Evolutionary conservation across 2,113 vertebrate species (phyloP).

Genomic region (Tyto alba): DNA sequence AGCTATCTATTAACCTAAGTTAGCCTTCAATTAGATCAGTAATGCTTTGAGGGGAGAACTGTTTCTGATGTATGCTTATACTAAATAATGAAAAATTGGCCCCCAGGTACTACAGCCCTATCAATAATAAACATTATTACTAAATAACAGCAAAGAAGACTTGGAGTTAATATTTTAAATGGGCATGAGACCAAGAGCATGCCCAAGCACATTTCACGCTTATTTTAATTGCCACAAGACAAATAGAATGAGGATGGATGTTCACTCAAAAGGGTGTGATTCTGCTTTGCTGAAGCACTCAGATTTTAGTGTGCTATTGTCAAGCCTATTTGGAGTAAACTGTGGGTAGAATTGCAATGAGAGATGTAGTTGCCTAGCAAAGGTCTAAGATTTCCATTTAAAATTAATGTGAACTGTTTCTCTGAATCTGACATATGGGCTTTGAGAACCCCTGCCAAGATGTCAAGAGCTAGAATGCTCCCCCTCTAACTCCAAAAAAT

Average conservation of each 20-base stretch:
- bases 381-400: conserved; percentile 63
- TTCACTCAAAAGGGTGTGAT: conserved; percentile 7
- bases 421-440: conserved; percentile 53
- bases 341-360: conserved; percentile 54
- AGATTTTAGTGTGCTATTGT: conserved; percentile 22
- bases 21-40: conserved; percentile 22
- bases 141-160: conserved; percentile 29
- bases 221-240: conserved; percentile 54
- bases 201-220: conserved; percentile 42
- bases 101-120: conserved; percentile 16
- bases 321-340: conserved; percentile 30
- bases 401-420: conserved; percentile 60
- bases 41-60: background rate
- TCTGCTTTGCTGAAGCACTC: conserved; percentile 51
- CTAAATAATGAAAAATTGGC: conserved; percentile 36
- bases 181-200: conserved; percentile 21
- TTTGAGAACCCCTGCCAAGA: conserved; percentile 56
- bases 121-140: conserved; percentile 58
- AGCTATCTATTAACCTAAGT: background rate
- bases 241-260: conserved; percentile 3
- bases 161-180: conserved; percentile 31
- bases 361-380: conserved; percentile 57
- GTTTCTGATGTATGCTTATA: background rate
- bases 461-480: conserved; percentile 44
- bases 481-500: background rate